Base-by-base conservation (phyloP, 2,113 vertebrate genomes). In the Tor tambroides region DNA sequence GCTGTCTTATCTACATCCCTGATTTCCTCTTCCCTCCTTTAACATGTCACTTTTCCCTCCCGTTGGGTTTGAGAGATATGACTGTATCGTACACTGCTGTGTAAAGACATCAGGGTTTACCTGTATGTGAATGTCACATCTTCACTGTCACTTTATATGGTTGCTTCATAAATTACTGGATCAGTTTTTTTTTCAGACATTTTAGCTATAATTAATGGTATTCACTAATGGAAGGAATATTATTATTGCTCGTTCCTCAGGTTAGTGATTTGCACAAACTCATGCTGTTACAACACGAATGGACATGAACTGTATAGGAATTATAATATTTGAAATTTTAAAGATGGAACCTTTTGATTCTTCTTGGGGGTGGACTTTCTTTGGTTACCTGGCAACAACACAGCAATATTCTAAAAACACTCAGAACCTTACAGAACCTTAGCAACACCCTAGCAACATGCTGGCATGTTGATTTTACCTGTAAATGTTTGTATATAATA, bases 21-120 rank as follows among this genome's bases (percentile, higher is more conserved):
- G 78, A 41, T 61, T 63, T 80, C 56, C 78, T 80, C 79, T 65
- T 65, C n/a, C 56, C 35, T 26, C 6, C 32, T 38, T 65, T n/a
- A 81, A 43, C 79, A 81, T 4, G 23, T 26, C 54, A 61, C 54
- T 81, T 81, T 41, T 41, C 32, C 6, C n/a, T 65, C 54, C 51
- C 23, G 15, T 81, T n/a, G 19, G 21, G 30, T 11, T 79, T 35
- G 8, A 77, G 74, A 77, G 79, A 56, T 59, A 35, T 10, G 79
- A 63, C 35, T 43, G 30, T 59, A 61, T 80, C 12, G 12, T 26
- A 5, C 14, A 15, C 30, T 9, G 30, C 23, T 59, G 56, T 61
- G 56, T 81, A 35, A 63, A 38, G 14, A 46, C 74, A 5, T 26
- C 74, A 81, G 23, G 30, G 6, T 35, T 32, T 23, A 19, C 41